Conservation (phyloP, 2,888 invertebrate genomes). For the Tipula vernalis region DNA sequence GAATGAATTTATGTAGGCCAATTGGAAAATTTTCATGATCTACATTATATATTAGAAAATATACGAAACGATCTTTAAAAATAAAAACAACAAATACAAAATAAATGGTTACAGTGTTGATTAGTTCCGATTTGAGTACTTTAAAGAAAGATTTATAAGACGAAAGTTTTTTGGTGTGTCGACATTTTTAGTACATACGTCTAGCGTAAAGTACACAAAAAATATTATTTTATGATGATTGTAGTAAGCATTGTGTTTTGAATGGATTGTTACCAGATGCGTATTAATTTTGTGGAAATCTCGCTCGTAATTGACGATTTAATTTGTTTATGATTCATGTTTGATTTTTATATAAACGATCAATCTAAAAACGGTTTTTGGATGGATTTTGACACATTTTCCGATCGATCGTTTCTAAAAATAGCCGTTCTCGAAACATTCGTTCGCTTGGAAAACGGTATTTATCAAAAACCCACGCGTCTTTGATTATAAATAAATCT, state of each 20-base stretch:
- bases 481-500: not conserved
- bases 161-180: not conserved
- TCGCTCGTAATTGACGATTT: not conserved
- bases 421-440: not conserved
- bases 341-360: not conserved
- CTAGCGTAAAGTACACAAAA: not conserved
- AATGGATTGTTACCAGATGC: not conserved
- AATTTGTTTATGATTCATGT: not conserved
- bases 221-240: not conserved
- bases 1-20: not conserved
- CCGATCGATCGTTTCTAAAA: not conserved
- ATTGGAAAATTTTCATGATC: constrained; percentile 1
- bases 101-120: not conserved
- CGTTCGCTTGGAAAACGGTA: not conserved
- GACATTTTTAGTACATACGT: not conserved
- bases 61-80: not conserved
- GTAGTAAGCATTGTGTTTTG: not conserved
- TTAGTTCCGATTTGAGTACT: not conserved
- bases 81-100: not conserved
- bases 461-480: not conserved
- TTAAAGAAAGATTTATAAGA: not conserved
- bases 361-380: not conserved
- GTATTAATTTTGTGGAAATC: not conserved
- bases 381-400: not conserved
- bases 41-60: not conserved